These are phyloP conservation scores for Mechanitis messenoides DNA, from an alignment of 2,888 invertebrate species.

Conservation along the genomic window DNA sequence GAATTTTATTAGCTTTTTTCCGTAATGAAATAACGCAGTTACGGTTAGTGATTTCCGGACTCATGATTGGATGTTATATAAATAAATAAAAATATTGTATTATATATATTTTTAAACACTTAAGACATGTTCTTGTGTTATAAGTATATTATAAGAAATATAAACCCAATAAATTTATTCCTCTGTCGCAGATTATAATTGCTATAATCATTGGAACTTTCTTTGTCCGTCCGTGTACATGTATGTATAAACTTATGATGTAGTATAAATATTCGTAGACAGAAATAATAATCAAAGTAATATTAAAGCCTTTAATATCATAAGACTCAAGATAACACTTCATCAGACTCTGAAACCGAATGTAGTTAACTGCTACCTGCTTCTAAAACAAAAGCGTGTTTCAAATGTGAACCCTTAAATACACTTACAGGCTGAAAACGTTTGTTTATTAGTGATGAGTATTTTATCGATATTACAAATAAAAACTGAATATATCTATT, in stretches of 20 bases:
- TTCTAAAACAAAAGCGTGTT: constrained; percentile 41
- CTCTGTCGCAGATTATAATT: constrained; percentile 4
- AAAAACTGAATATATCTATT: neutral
- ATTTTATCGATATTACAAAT: constrained; percentile 1
- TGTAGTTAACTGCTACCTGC: constrained; percentile 39
- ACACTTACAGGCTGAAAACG: constrained; percentile 21
- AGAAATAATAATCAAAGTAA: neutral
- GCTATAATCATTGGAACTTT: neutral
- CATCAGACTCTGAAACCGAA: constrained; percentile 16
- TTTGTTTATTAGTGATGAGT: constrained; percentile 2
- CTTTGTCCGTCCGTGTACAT: neutral
- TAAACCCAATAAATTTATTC: no score
- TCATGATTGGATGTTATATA: neutral
- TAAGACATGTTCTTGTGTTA: no score
- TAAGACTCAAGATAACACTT: neutral
- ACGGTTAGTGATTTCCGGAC: constrained; percentile 3
- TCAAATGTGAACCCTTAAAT: constrained; percentile 52
- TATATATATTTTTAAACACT: no score
- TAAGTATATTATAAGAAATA: no score
- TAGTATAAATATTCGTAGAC: no score
- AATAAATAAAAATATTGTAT: no score
- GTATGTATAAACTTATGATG: neutral
- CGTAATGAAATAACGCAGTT: constrained; percentile 19
- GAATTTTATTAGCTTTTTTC: constrained; percentile 41
- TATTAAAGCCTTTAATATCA: neutral